Conservation (phyloP, 2,797 vertebrate genomes). For the Graptemys geographica region DNA sequence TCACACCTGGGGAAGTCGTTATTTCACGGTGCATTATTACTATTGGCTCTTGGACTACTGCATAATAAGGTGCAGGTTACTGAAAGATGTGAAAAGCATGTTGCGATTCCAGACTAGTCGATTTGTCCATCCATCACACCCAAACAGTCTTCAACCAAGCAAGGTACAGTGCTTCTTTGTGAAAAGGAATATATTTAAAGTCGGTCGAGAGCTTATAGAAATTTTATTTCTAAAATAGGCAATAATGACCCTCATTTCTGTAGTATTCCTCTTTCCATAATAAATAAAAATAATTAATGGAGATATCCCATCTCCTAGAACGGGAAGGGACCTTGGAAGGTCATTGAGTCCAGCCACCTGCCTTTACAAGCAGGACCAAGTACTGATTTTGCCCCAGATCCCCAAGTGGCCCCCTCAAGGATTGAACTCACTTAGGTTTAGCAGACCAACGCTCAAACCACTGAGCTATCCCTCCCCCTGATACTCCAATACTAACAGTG, state of each 20-base stretch:
- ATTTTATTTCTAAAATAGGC: neutral
- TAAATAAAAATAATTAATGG: no score
- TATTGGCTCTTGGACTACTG: neutral
- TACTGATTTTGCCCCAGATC: no score
- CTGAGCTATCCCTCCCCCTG: no score
- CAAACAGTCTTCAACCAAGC: neutral
- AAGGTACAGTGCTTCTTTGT: neutral
- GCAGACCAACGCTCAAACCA: no score
- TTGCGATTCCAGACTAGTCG: rapidly evolving
- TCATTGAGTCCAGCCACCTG: no score
- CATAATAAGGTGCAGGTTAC: neutral
- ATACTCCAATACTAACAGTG: neutral
- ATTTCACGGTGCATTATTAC: neutral
- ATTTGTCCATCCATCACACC: neutral
- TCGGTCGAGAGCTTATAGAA: neutral
- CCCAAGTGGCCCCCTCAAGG: no score
- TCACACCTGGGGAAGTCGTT: neutral
- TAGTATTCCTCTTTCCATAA: neutral
- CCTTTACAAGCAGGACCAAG: no score
- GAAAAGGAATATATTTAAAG: neutral
- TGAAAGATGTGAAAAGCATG: neutral
- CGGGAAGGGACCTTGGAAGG: no score
- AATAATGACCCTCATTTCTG: neutral
- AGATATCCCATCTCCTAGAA: no score
- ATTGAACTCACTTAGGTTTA: no score